Conservation (phyloP, 2,113 vertebrate species). For the Rhombomys opimus region DNA sequence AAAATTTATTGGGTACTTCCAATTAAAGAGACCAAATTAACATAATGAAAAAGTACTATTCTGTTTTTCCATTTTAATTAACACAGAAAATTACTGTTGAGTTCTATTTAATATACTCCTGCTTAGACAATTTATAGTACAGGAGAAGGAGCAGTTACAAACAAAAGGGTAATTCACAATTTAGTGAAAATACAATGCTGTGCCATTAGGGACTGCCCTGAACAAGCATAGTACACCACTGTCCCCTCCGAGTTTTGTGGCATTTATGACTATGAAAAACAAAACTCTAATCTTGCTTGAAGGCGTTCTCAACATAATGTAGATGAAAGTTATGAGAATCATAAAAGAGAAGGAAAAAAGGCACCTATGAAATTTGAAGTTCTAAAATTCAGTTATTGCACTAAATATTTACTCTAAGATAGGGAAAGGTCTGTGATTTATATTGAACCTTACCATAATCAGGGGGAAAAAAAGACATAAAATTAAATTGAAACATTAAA, state of each 20-base stretch:
- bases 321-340: background rate
- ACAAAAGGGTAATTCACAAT: conserved; percentile 49
- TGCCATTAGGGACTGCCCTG: background rate
- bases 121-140: conserved; percentile 61
- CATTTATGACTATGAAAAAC: background rate
- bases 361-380: background rate
- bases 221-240: background rate
- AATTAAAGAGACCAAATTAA: conserved; percentile 61
- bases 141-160: conserved; percentile 55
- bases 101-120: conserved; percentile 53
- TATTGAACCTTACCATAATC: background rate
- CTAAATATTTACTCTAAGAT: conserved; percentile 20
- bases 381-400: background rate
- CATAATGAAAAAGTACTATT: conserved; percentile 57
- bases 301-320: background rate
- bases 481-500: conserved; percentile 2
- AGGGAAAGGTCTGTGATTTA: background rate
- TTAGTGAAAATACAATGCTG: conserved; percentile 29
- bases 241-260: background rate
- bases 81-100: conserved; percentile 15
- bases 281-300: background rate
- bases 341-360: background rate
- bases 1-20: conserved; percentile 68
- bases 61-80: conserved; percentile 70
- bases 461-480: background rate